Evolutionary conservation across 1,140 invertebrate genomes (phyloP), one percentile per base, ranked within the genome.

Genomic region (Lethrus apterus): DNA sequence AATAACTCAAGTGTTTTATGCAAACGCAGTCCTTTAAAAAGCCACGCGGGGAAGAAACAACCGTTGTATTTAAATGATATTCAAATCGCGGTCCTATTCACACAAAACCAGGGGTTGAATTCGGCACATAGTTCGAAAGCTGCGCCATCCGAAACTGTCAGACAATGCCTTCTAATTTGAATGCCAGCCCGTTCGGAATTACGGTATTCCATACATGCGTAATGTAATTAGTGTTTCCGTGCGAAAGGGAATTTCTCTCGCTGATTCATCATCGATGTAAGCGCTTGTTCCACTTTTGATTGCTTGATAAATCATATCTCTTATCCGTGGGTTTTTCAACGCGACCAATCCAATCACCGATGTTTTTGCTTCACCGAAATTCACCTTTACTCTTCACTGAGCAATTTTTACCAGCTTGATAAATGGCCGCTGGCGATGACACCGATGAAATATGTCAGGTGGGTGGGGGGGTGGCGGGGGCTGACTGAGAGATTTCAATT

Each of bases 371-470:
- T 50, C 55, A 44, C 49, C 54, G 38, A 55, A 58, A 60, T 60
- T 58, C 57, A 56, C 58, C 50, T 60, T 60, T 60, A 52, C 58
- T 54, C 54, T 48, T n/a, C n/a, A 59, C 50, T 58, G 57, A 51
- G 54, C 59, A 59, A 62, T 62, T 62, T 62, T 62, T 59, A 59
- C 52, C 51, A 46, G 46, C 48, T 57, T 64, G 62, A 64, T 64
- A 64, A 62, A 64, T 64, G 62, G 60, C 51, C 60, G 51, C 60
- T 64, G 62, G 60, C 54, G 62, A 64, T 64, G 62, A 64, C 62
- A 64, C 58, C 62, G 60, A 64, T 64, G 62, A 64, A 64, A 64
- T 64, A 64, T 58, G 57, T 62, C 59, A 58, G 50, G 18, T 36
- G 19, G 23, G 34, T 13, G 18, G 11, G 13, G 9, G n/a, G 21